Evolutionary conservation across 2,797 vertebrate genomes (phyloP).

Genomic region (Lagocephalus sceleratus): DNA sequence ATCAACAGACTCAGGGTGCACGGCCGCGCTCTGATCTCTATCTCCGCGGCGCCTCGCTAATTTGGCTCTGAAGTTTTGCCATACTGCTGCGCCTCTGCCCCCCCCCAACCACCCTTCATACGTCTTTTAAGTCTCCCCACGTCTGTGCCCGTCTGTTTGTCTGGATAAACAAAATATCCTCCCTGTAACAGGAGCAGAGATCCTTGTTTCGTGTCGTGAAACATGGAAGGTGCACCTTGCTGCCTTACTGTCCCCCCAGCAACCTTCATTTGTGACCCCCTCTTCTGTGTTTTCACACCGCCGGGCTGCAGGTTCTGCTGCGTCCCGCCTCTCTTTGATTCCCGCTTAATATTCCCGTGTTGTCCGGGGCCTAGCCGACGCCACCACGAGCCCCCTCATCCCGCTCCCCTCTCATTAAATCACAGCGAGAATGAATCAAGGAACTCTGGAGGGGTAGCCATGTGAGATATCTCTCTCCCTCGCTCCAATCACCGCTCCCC

Average conservation of each 20-base stretch:
- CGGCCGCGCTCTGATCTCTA: slow-evolving; percentile 66
- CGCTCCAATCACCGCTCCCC: slow-evolving; percentile 64
- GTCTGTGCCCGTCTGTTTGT: slow-evolving; percentile 43
- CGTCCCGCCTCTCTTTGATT: slow-evolving; percentile 50
- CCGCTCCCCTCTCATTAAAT: slow-evolving; percentile 40
- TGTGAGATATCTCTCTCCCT: slow-evolving; percentile 62
- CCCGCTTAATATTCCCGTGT: slow-evolving; percentile 63
- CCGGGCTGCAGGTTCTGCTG: slow-evolving; percentile 24
- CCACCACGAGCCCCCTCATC: slow-evolving; percentile 37
- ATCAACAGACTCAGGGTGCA: slow-evolving; percentile 67
- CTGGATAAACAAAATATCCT: neutral
- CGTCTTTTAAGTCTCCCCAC: slow-evolving; percentile 53
- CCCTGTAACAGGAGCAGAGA: neutral
- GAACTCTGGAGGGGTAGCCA: slow-evolving; percentile 58
- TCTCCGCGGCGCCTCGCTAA: slow-evolving; percentile 73
- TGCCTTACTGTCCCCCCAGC: slow-evolving; percentile 9
- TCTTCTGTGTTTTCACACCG: slow-evolving; percentile 17
- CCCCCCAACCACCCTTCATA: slow-evolving; percentile 53
- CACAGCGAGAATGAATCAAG: slow-evolving; percentile 65
- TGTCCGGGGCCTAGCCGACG: slow-evolving; percentile 53
- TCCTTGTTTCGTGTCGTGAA: slow-evolving; percentile 7
- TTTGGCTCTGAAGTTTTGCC: slow-evolving; percentile 71
- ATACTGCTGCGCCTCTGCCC: slow-evolving; percentile 68
- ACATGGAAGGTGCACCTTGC: slow-evolving; percentile 17
- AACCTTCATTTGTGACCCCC: slow-evolving; percentile 16